Conservation (phyloP, 30 jellyfish, hydroid and myxozoan species). For the Chironex yamaguchii region DNA sequence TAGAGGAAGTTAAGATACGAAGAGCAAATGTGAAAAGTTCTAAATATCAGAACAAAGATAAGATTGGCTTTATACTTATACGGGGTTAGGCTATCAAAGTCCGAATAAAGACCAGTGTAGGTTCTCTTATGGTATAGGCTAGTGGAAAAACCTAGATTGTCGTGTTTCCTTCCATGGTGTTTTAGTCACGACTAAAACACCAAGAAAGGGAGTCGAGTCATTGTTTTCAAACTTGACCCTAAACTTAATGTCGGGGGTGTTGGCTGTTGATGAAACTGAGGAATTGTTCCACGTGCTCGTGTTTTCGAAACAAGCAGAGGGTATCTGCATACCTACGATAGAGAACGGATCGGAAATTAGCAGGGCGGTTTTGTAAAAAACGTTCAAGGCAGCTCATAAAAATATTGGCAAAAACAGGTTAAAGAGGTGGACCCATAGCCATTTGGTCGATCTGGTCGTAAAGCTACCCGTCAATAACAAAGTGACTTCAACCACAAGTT, state of each 20-base stretch:
- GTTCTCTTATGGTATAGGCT: not conserved
- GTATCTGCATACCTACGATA: too few species aligned
- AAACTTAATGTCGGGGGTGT: conserved; percentile 39
- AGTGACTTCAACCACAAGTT: too few species aligned
- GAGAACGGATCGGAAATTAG: too few species aligned
- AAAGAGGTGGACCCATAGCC: too few species aligned
- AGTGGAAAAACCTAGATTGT: not conserved
- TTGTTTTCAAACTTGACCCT: conserved; percentile 20
- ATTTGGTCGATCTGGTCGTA: too few species aligned
- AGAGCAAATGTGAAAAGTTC: too few species aligned
- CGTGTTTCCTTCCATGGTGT: too few species aligned
- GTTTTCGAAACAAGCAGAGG: conserved; percentile 13
- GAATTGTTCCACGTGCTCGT: conserved; percentile 5
- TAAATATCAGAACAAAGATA: not conserved
- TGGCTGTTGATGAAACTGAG: not conserved
- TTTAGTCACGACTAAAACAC: not conserved
- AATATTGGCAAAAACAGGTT: too few species aligned
- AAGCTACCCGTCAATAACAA: too few species aligned
- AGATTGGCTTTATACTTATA: not conserved
- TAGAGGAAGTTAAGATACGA: not conserved
- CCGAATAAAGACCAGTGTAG: not conserved
- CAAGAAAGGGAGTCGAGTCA: conserved; percentile 21
- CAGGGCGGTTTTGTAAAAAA: too few species aligned
- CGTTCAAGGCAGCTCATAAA: too few species aligned
- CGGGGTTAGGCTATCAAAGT: not conserved